Conservation (phyloP, 2,888 invertebrate genomes). For the Eilema caniola region DNA sequence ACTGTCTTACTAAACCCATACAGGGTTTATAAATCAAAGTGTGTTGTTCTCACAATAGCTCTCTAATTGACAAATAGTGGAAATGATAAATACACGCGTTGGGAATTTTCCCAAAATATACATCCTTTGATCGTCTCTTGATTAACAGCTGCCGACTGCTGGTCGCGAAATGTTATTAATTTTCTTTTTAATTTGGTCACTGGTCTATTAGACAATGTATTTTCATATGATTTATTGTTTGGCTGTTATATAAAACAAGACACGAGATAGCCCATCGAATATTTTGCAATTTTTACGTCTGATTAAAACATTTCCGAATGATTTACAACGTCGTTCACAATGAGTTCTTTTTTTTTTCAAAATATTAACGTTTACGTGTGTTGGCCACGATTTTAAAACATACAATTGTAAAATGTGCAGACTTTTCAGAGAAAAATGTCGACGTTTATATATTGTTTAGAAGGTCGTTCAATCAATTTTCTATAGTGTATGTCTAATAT, state of each 20-base stretch:
- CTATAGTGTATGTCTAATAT: constrained; percentile 4
- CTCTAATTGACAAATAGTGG: constrained; percentile 86
- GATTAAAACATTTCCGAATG: constrained; percentile 47
- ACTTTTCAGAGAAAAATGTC: constrained; percentile 29
- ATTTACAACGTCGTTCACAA: constrained; percentile 49
- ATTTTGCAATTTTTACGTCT: constrained; percentile 57
- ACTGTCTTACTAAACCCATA: constrained; percentile 58
- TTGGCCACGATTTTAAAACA: constrained; percentile 36
- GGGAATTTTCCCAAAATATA: constrained; percentile 82
- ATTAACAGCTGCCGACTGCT: constrained; percentile 79
- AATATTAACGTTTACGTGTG: constrained; percentile 23
- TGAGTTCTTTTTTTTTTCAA: constrained; percentile 32
- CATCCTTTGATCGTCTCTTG: constrained; percentile 82
- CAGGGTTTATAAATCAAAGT: constrained; percentile 78
- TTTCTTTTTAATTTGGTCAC: constrained; percentile 81
- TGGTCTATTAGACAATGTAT: constrained; percentile 68
- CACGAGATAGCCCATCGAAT: constrained; percentile 52
- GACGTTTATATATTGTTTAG: constrained; percentile 36
- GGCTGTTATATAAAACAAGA: constrained; percentile 59
- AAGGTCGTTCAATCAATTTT: constrained; percentile 32
- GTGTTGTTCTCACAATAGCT: constrained; percentile 82
- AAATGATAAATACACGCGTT: constrained; percentile 83
- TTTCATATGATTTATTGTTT: constrained; percentile 72
- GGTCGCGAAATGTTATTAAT: constrained; percentile 82
- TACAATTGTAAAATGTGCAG: constrained; percentile 29